Evolutionary conservation across 2,888 invertebrate genomes (phyloP).

Genomic region (Dermolepida albohirtum): DNA sequence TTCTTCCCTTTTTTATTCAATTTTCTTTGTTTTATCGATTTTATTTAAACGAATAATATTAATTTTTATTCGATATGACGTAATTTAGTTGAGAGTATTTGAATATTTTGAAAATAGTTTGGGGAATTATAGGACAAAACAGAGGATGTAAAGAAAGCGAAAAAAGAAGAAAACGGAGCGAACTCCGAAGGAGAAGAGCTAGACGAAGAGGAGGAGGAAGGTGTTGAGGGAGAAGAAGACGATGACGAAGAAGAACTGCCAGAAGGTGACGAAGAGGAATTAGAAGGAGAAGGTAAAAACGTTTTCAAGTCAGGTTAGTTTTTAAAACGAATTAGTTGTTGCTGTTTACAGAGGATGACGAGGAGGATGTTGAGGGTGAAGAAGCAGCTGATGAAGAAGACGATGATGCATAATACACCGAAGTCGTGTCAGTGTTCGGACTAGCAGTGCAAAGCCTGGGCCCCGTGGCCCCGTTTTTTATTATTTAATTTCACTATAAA

Average conservation of each 20-base stretch:
- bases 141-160: conserved; percentile 82
- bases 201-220: conserved; percentile 73
- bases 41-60: too few species aligned
- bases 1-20: too few species aligned
- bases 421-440: conserved; percentile 50
- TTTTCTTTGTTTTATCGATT: too few species aligned
- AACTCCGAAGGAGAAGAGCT: conserved; percentile 72
- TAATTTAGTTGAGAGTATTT: too few species aligned
- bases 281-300: conserved; percentile 64
- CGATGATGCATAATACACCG: conserved; percentile 63
- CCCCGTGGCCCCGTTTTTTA: conserved; percentile 45
- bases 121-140: conserved; percentile 72
- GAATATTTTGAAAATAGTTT: background rate
- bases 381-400: conserved; percentile 64
- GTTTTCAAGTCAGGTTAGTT: conserved; percentile 17
- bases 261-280: conserved; percentile 65
- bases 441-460: conserved; percentile 48
- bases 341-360: conserved; percentile 61
- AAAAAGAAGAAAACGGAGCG: conserved; percentile 83
- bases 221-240: conserved; percentile 63
- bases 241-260: conserved; percentile 65
- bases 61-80: too few species aligned
- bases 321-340: conserved; percentile 31
- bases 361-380: conserved; percentile 64
- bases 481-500: conserved; percentile 47